A percentile compares a stretch with the other conserved stretches of the same genome.
Conservation (phyloP, 2,888 invertebrate species). For the Mylabris sibirica region DNA sequence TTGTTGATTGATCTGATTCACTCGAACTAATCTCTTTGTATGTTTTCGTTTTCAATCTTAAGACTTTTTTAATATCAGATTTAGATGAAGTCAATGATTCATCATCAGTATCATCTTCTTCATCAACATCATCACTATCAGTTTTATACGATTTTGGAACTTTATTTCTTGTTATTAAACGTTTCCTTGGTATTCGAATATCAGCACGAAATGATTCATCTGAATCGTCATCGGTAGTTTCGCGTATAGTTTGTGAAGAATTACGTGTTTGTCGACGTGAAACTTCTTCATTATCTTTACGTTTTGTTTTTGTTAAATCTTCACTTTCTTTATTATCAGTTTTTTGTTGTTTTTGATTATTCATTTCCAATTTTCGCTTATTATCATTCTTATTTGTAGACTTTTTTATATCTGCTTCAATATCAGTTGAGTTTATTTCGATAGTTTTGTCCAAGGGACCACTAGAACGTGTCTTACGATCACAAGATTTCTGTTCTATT, state of each 20-base stretch:
- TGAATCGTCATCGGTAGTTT: constrained; percentile 45
- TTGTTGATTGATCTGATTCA: constrained; percentile 48
- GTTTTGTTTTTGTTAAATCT: constrained; percentile 26
- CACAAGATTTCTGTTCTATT: constrained; percentile 14
- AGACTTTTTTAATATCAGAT: constrained; percentile 19
- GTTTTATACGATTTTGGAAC: constrained; percentile 26
- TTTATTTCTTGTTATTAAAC: constrained; percentile 46
- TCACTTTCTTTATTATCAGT: constrained; percentile 40
- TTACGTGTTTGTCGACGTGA: constrained; percentile 42
- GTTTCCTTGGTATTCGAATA: constrained; percentile 45
- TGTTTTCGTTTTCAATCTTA: constrained; percentile 17
- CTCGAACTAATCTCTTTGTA: constrained; percentile 30
- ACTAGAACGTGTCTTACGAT: constrained; percentile 40
- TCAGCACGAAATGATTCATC: constrained; percentile 49
- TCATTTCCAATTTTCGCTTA: constrained; percentile 1
- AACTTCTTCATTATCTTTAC: constrained; percentile 26
- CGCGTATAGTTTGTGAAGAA: constrained; percentile 32
- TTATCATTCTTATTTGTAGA: constrained; percentile 14
- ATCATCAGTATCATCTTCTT: constrained; percentile 20
- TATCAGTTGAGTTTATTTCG: constrained; percentile 14
- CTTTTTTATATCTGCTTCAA: constrained; percentile 21
- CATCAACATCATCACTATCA: constrained; percentile 26
- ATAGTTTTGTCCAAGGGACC: constrained; percentile 53
- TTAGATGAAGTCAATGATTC: not conserved
- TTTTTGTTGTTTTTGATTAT: constrained; percentile 32